phyloP scores from a whole-genome alignment of 2,888 invertebrate genomes.

The Hybos culiciformis region DNA sequence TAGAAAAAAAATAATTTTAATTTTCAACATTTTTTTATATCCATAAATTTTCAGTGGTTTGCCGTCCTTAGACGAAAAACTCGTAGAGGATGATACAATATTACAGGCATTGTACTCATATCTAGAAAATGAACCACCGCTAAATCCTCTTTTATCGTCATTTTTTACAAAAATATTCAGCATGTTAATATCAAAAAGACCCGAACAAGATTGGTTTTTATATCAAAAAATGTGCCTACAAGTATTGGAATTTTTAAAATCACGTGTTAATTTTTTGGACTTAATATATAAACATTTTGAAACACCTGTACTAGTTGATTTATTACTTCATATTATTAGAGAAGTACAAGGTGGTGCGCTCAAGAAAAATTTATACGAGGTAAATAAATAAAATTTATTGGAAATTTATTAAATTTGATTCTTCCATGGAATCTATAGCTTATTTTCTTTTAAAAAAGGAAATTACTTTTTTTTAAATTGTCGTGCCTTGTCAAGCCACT shows the following conservation, averaged over 20 bases:
- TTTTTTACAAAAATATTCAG: constrained; percentile 93
- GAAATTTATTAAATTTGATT: constrained; percentile 45
- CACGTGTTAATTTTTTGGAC: constrained; percentile 73
- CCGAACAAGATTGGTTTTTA: constrained; percentile 87
- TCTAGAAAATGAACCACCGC: constrained; percentile 69
- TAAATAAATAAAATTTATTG: constrained; percentile 40
- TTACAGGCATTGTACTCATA: constrained; percentile 80
- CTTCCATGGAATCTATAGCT: not conserved
- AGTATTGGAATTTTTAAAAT: constrained; percentile 83
- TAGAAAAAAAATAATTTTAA: too few relatives aligned
- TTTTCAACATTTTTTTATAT: constrained; percentile 2
- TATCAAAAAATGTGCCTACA: constrained; percentile 84
- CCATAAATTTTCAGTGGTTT: constrained; percentile 47
- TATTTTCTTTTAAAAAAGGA: too few relatives aligned
- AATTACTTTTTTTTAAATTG: too few relatives aligned
- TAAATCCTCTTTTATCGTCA: constrained; percentile 88
- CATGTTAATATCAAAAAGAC: constrained; percentile 73
- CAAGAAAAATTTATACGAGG: constrained; percentile 54
- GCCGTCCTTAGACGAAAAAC: constrained; percentile 69
- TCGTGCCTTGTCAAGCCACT: too few relatives aligned
- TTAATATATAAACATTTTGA: constrained; percentile 79
- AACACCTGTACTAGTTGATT: constrained; percentile 90
- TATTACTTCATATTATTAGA: constrained; percentile 71
- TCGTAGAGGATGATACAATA: constrained; percentile 64
- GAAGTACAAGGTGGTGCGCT: constrained; percentile 64